phyloP scores from a whole-genome alignment of 2,888 invertebrate genomes.

The Acrobasis suavella region DNA sequence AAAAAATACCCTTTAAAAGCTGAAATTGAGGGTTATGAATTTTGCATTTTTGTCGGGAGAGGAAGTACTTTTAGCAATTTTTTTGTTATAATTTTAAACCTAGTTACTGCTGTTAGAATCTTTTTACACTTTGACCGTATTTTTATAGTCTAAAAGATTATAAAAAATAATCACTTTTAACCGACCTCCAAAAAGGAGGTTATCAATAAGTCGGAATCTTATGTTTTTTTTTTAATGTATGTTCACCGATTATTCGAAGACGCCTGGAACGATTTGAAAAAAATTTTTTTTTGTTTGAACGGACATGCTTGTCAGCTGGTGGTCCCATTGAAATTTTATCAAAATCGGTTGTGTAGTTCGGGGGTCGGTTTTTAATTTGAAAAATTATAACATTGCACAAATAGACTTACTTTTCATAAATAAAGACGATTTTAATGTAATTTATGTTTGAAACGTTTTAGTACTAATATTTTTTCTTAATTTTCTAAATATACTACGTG shows the following conservation, averaged over 20 bases:
- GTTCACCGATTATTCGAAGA: too few species aligned
- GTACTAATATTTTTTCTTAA: conserved; percentile 16
- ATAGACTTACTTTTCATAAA: not conserved
- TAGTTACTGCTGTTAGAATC: not conserved
- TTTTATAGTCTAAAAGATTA: not conserved
- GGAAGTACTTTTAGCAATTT: conserved; percentile 5
- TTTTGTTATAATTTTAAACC: not conserved
- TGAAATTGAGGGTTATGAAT: conserved; percentile 1
- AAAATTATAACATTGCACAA: conserved; percentile 15
- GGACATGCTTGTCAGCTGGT: too few species aligned
- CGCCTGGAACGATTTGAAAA: too few species aligned
- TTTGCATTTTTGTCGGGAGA: conserved; percentile 18
- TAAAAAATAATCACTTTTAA: not conserved
- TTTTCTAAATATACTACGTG: conserved; percentile 9
- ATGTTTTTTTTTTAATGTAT: too few species aligned
- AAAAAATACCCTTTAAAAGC: not conserved
- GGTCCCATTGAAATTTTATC: too few species aligned
- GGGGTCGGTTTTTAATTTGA: too few species aligned
- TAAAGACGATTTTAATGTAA: conserved; percentile 16
- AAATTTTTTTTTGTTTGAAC: too few species aligned
- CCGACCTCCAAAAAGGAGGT: too few species aligned
- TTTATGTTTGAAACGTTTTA: conserved; percentile 17
- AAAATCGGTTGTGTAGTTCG: too few species aligned
- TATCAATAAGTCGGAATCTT: too few species aligned
- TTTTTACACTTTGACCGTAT: conserved; percentile 6